A percentile compares a stretch with the other conserved stretches of the same genome.
These are phyloP conservation scores for Tetranychus cinnabarinus DNA, from an alignment of 1,140 invertebrate genomes.

Conservation along the genomic window DNA sequence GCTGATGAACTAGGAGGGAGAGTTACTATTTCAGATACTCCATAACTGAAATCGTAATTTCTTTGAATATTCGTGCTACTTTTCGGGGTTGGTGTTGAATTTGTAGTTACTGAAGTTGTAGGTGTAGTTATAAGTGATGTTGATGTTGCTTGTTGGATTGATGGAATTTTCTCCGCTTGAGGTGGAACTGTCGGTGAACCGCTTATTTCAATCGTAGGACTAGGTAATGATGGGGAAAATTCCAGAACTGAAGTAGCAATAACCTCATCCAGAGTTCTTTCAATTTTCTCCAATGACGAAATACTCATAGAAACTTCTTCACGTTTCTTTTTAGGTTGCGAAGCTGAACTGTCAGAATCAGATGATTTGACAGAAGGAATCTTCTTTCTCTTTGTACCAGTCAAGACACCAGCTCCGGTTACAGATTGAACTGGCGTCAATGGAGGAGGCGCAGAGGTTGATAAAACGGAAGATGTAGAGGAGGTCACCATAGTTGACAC, in stretches of 20 bases:
- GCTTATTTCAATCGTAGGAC: neutral
- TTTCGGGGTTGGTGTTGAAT: neutral
- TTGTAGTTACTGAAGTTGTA: neutral
- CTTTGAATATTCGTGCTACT: neutral
- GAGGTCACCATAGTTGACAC: too few species aligned
- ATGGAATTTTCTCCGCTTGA: neutral
- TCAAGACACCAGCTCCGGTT: too few species aligned
- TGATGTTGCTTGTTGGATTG: neutral
- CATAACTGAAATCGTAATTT: neutral
- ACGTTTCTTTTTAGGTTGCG: too few species aligned
- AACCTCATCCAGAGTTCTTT: neutral
- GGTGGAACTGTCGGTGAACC: neutral
- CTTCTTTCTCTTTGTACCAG: too few species aligned
- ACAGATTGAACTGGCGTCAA: too few species aligned
- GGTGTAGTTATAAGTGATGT: neutral
- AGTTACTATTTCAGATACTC: neutral
- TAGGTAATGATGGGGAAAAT: neutral
- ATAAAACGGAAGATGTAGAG: too few species aligned
- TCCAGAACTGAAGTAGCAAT: neutral
- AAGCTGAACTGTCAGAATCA: too few species aligned
- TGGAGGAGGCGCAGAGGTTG: too few species aligned
- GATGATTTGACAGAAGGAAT: too few species aligned
- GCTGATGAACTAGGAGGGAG: neutral
- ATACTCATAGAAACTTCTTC: neutral
- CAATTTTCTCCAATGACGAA: neutral